Conservation (phyloP, 2,797 vertebrate genomes). For the Anolis apletophallus region DNA sequence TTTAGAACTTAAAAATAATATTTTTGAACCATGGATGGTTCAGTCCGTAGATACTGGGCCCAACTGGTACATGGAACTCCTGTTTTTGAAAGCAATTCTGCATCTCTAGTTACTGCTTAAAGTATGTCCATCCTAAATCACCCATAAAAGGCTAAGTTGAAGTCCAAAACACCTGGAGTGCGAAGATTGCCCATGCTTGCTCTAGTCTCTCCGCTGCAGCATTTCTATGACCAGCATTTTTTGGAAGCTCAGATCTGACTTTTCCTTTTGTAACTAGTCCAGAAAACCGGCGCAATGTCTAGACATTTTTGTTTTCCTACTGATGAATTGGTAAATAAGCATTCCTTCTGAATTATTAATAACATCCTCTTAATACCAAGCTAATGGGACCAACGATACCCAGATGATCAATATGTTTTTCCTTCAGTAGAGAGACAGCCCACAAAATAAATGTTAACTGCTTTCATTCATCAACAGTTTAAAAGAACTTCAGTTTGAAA, state of each 20-base stretch:
- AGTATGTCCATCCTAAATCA: background rate
- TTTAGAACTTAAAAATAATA: too few relatives aligned
- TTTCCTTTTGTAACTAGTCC: conserved; percentile 18
- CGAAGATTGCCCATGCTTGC: too few relatives aligned
- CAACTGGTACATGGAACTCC: background rate
- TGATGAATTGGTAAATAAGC: conserved; percentile 4
- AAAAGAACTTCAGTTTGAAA: background rate
- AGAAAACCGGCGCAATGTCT: background rate
- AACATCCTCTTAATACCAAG: background rate
- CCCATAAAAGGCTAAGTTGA: background rate
- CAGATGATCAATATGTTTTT: conserved; percentile 25
- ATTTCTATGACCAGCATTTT: background rate
- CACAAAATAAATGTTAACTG: conserved; percentile 10
- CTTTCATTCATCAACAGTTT: conserved; percentile 23
- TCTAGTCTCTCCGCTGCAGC: too few relatives aligned
- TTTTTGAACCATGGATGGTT: too few relatives aligned
- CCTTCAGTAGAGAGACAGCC: background rate
- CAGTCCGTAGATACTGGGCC: too few relatives aligned
- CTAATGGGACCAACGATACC: background rate
- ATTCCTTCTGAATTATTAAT: background rate
- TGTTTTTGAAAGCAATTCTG: background rate
- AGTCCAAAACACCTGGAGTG: too few relatives aligned
- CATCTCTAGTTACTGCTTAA: background rate
- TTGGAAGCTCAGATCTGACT: background rate
- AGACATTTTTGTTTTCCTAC: background rate